These are phyloP conservation scores for Paguma larvata DNA, from an alignment of 2,797 vertebrate species.

Conservation along the genomic window DNA sequence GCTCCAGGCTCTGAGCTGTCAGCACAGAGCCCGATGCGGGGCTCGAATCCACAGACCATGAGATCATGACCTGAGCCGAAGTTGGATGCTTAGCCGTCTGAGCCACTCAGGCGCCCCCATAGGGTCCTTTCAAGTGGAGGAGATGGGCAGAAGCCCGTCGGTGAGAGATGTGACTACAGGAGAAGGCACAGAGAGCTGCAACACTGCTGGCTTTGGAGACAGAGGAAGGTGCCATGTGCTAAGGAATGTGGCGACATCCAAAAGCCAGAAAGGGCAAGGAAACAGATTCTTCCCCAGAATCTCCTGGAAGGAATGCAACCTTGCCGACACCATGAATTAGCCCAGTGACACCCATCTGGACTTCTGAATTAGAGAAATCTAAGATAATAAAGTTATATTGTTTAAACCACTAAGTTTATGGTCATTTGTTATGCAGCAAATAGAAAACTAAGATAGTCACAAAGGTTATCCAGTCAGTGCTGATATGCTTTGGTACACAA, in stretches of 20 bases:
- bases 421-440: background rate
- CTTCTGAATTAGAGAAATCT: background rate
- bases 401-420: background rate
- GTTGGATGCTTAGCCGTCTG: too few relatives aligned
- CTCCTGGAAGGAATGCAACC: background rate
- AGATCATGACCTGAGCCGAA: too few relatives aligned
- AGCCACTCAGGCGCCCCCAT: background rate
- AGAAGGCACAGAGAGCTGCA: background rate
- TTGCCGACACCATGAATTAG: background rate
- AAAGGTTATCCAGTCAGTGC: background rate
- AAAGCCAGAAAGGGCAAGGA: background rate
- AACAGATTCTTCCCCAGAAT: background rate
- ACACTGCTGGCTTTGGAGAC: background rate
- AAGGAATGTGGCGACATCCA: background rate
- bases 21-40: too few relatives aligned
- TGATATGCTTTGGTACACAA: background rate
- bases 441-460: background rate
- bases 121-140: background rate
- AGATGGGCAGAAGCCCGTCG: background rate
- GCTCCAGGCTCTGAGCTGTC: too few relatives aligned
- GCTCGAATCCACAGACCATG: too few relatives aligned
- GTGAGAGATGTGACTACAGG: background rate
- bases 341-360: background rate
- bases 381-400: background rate
- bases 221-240: background rate